These are phyloP conservation scores for Drosophila niveifrons DNA, from an alignment of 2,888 invertebrate species.

Conservation along the genomic window DNA sequence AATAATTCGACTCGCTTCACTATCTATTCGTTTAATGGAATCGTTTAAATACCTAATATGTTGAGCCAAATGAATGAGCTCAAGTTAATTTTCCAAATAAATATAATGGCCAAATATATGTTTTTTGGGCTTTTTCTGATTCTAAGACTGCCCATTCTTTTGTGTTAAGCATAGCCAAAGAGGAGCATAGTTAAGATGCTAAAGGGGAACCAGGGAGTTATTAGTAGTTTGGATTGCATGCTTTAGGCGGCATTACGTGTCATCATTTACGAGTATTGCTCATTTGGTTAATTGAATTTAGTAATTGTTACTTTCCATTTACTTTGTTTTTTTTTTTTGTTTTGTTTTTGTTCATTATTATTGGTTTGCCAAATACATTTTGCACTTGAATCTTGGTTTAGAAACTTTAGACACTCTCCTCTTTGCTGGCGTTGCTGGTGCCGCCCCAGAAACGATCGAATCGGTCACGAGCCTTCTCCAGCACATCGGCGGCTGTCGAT, in stretches of 20 bases:
- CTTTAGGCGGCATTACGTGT: slow-evolving; percentile 40
- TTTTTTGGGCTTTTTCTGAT: neutral
- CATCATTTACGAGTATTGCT: slow-evolving; percentile 35
- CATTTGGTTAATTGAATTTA: slow-evolving; percentile 35
- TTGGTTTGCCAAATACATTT: slow-evolving; percentile 55
- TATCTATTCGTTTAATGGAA: slow-evolving; percentile 14
- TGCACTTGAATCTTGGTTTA: slow-evolving; percentile 48
- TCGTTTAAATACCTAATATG: slow-evolving; percentile 5
- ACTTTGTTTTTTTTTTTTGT: no score
- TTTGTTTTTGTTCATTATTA: slow-evolving; percentile 13
- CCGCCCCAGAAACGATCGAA: slow-evolving; percentile 94
- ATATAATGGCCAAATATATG: slow-evolving; percentile 1
- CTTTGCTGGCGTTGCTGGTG: slow-evolving; percentile 85
- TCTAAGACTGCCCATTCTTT: neutral
- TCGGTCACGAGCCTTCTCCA: slow-evolving; percentile 92
- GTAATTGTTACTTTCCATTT: slow-evolving; percentile 12
- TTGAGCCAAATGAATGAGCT: neutral
- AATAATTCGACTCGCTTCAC: slow-evolving; percentile 1
- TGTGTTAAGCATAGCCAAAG: slow-evolving; percentile 38
- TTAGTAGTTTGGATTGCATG: slow-evolving; percentile 39
- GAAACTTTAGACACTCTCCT: slow-evolving; percentile 86
- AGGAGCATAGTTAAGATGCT: slow-evolving; percentile 26
- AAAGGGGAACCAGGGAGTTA: neutral
- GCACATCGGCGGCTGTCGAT: slow-evolving; percentile 89
- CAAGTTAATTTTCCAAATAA: slow-evolving; percentile 13